These are phyloP conservation scores for Spisula subtruncata DNA, from an alignment of 2,888 invertebrate genomes.

Conservation along the genomic window DNA sequence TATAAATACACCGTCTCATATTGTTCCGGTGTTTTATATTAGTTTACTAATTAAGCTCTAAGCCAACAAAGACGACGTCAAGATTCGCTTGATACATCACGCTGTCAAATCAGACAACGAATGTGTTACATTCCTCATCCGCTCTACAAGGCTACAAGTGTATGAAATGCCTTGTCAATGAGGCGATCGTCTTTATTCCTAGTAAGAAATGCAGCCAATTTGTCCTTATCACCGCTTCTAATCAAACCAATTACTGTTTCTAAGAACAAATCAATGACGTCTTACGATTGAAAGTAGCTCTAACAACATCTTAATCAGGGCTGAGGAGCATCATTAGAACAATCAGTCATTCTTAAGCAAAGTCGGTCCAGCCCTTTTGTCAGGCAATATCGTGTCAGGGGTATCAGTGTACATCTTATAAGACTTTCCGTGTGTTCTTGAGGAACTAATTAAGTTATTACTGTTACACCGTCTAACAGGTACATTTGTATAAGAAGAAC, in stretches of 20 bases:
- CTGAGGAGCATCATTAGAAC: conserved; percentile 57
- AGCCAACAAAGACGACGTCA: neutral
- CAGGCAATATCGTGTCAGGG: conserved; percentile 37
- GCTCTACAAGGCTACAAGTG: neutral
- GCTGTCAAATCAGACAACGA: neutral
- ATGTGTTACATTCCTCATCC: neutral
- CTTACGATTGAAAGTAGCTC: conserved; percentile 64
- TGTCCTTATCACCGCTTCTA: conserved; percentile 49
- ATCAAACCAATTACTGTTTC: conserved; percentile 65
- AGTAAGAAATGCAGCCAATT: conserved; percentile 46
- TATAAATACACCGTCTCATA: neutral
- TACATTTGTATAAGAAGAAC: no score
- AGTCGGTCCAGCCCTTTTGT: conserved; percentile 49
- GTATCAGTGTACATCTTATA: neutral
- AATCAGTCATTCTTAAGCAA: conserved; percentile 69
- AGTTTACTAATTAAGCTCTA: neutral
- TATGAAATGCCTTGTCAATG: conserved; percentile 21
- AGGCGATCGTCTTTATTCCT: conserved; percentile 27
- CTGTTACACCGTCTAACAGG: no score
- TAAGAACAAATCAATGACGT: conserved; percentile 64
- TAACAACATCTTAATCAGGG: conserved; percentile 63
- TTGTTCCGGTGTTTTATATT: neutral
- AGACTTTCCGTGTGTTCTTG: neutral
- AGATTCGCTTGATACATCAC: neutral
- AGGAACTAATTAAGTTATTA: neutral